phyloP scores from a whole-genome alignment of 2,888 invertebrate species.

The Metopia argyrocephala region DNA sequence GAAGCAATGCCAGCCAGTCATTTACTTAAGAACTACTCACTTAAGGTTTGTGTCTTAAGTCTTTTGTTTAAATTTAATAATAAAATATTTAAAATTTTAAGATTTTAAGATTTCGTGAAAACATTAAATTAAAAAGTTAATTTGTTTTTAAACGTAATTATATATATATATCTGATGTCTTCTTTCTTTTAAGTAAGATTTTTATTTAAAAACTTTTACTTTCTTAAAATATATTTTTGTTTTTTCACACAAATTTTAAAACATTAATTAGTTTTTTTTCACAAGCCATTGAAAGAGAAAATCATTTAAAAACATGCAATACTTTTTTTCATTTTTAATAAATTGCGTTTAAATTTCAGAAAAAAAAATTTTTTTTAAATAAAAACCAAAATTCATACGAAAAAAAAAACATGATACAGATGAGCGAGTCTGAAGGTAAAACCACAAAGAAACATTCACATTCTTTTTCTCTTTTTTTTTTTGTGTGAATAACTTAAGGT shows the following conservation, averaged over 20 bases:
- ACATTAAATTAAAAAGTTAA: too few relatives aligned
- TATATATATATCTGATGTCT: not conserved
- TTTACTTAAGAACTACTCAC: too few relatives aligned
- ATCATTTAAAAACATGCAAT: constrained; percentile 47
- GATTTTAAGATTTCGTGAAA: not conserved
- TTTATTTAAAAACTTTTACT: constrained; percentile 52
- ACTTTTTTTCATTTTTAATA: constrained; percentile 8
- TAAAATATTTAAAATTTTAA: not conserved
- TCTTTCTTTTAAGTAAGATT: not conserved
- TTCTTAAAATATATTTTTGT: constrained; percentile 21
- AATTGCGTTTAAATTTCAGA: constrained; percentile 16
- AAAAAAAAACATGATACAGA: constrained; percentile 40
- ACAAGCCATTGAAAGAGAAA: constrained; percentile 48
- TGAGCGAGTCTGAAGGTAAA: constrained; percentile 42
- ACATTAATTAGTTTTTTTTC: not conserved
- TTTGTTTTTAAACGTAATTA: not conserved
- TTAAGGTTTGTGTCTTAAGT: constrained; percentile 24
- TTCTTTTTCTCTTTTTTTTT: constrained; percentile 7
- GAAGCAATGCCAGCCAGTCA: too few relatives aligned
- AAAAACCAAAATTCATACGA: constrained; percentile 43
- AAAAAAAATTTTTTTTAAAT: constrained; percentile 1
- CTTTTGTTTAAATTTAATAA: constrained; percentile 5
- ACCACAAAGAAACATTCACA: not conserved
- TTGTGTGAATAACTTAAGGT: constrained; percentile 48
- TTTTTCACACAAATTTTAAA: constrained; percentile 23